These are phyloP conservation scores for Melanostoma scalare DNA, from an alignment of 2,888 invertebrate species.

Conservation along the genomic window DNA sequence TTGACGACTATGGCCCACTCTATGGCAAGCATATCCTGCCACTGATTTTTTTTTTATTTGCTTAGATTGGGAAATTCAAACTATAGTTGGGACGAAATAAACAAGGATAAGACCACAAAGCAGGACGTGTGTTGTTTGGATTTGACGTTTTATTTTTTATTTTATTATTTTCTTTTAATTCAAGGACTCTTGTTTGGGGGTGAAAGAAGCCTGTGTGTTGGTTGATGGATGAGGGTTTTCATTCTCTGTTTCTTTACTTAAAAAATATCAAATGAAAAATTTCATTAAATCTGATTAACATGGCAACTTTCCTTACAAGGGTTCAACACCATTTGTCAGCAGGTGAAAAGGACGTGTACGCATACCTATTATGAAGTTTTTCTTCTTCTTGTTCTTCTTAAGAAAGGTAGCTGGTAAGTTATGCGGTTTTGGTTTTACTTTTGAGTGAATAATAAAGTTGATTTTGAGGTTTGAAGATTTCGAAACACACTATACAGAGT, in stretches of 20 bases:
- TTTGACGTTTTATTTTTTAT: conserved; percentile 22
- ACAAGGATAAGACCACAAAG: conserved; percentile 17
- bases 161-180: neutral
- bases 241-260: neutral
- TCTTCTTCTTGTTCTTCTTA: neutral
- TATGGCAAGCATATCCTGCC: neutral
- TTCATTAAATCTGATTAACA: conserved; percentile 23
- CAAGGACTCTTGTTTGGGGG: no score
- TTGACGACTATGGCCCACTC: conserved; percentile 17
- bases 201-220: no score
- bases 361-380: neutral
- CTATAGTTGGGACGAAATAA: neutral
- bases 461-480: no score
- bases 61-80: neutral
- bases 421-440: no score
- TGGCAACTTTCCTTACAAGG: neutral
- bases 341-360: neutral
- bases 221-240: conserved; percentile 11
- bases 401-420: no score
- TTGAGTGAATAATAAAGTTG: no score
- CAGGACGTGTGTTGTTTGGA: conserved; percentile 28
- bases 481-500: no score
- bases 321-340: neutral
- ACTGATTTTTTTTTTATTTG: neutral
- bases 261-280: conserved; percentile 18